phyloP scores from a whole-genome alignment of 1,140 invertebrate species.

The Glossosoma conforme region DNA sequence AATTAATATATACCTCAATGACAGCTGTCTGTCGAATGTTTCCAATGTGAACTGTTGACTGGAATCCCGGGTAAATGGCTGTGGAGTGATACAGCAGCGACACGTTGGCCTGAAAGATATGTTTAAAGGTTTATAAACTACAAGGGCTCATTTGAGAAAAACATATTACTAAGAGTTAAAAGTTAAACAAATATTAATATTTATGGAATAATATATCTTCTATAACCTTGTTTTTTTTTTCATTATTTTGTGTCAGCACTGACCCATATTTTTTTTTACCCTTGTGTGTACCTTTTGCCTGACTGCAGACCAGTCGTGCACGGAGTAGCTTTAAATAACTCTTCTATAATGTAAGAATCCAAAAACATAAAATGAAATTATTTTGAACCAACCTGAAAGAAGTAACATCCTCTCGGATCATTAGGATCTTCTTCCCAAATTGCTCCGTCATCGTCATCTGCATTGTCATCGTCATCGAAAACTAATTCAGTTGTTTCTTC shows the following conservation, averaged over 20 bases:
- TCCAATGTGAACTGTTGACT: conserved; percentile 91
- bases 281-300: no score
- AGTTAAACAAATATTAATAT: not conserved
- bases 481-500: no score
- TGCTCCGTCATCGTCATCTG: conserved; percentile 29
- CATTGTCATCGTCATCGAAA: not conserved
- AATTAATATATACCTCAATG: conserved; percentile 51
- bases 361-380: no score
- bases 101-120: conserved; percentile 78
- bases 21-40: conserved; percentile 93
- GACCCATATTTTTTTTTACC: no score
- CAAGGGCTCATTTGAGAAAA: conserved; percentile 34
- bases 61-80: conserved; percentile 82
- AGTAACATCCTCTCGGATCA: conserved; percentile 64
- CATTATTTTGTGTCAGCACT: no score
- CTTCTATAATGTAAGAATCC: no score
- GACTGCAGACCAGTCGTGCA: no score
- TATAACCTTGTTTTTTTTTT: no score
- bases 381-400: conserved; percentile 68
- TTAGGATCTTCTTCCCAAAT: conserved; percentile 43
- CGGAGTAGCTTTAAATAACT: no score
- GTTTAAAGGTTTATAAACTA: no score
- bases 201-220: no score
- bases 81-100: conserved; percentile 80
- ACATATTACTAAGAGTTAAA: conserved; percentile 1